phyloP scores from a whole-genome alignment of 2,888 invertebrate species.

The Nomada lathburiana region DNA sequence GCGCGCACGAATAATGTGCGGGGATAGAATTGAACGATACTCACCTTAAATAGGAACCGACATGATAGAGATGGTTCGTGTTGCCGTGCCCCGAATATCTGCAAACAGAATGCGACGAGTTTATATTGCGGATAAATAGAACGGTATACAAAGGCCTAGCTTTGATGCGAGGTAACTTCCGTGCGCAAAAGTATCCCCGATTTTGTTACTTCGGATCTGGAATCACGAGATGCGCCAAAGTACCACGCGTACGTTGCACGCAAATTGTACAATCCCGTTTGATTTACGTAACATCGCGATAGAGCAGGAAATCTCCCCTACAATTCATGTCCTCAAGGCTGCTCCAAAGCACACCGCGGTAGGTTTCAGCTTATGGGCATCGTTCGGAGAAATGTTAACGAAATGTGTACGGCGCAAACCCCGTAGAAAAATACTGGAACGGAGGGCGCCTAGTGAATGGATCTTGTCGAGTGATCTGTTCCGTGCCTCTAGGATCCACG shows the following conservation, averaged over 20 bases:
- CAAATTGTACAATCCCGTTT: conserved; percentile 45
- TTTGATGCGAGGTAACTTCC: no score
- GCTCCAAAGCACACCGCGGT: no score
- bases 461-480: conserved; percentile 66
- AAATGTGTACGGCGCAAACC: neutral
- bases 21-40: conserved; percentile 1
- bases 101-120: conserved; percentile 55
- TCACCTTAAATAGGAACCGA: conserved; percentile 78
- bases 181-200: neutral
- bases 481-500: conserved; percentile 56
- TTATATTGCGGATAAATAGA: neutral
- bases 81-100: conserved; percentile 78
- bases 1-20: neutral
- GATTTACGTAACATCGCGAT: conserved; percentile 53
- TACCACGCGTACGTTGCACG: conserved; percentile 11
- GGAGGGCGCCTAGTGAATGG: conserved; percentile 44
- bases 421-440: neutral
- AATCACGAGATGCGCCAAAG: conserved; percentile 4
- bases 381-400: neutral
- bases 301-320: conserved; percentile 29
- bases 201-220: conserved; percentile 16
- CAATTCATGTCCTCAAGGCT: conserved; percentile 37
- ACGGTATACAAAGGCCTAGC: neutral
- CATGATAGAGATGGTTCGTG: conserved; percentile 76
- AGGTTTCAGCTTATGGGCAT: no score